These are phyloP conservation scores for Thymelicus acteon DNA, from an alignment of 2,888 invertebrate species.

Conservation along the genomic window DNA sequence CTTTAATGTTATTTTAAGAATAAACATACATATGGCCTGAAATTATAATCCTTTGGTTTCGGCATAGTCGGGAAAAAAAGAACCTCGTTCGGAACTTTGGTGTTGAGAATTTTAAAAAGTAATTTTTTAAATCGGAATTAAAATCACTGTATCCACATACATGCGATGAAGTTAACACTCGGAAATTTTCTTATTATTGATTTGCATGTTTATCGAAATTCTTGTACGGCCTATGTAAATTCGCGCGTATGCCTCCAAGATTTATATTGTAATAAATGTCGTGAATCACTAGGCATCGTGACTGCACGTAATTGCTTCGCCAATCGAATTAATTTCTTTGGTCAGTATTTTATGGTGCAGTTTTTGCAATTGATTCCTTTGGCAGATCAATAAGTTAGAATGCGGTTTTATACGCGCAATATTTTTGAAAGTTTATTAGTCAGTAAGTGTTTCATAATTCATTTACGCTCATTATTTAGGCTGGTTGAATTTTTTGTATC, in stretches of 20 bases:
- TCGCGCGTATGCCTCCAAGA: constrained; percentile 65
- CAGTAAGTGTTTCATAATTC: not conserved
- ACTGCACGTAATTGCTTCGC: constrained; percentile 79
- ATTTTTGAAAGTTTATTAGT: constrained; percentile 47
- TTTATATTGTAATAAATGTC: constrained; percentile 70
- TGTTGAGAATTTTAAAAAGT: not conserved
- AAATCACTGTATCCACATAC: constrained; percentile 17
- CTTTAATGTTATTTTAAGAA: too few species aligned
- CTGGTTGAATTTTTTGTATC: too few species aligned
- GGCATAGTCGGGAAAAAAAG: not conserved
- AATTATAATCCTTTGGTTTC: too few species aligned
- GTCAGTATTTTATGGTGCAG: constrained; percentile 74
- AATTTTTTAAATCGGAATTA: not conserved
- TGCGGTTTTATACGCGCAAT: constrained; percentile 52
- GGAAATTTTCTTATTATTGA: constrained; percentile 47
- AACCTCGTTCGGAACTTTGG: not conserved
- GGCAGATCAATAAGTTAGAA: constrained; percentile 64
- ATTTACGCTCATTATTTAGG: constrained; percentile 11
- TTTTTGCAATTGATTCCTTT: constrained; percentile 78
- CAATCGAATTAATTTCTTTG: constrained; percentile 80
- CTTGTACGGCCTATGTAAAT: constrained; percentile 69
- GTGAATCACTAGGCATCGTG: constrained; percentile 79
- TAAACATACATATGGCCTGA: too few species aligned
- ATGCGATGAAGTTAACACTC: constrained; percentile 32
- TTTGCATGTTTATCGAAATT: constrained; percentile 64